Evolutionary conservation across 2,797 vertebrate species (phyloP).

Genomic region (Oceanodroma leucorhoa): DNA sequence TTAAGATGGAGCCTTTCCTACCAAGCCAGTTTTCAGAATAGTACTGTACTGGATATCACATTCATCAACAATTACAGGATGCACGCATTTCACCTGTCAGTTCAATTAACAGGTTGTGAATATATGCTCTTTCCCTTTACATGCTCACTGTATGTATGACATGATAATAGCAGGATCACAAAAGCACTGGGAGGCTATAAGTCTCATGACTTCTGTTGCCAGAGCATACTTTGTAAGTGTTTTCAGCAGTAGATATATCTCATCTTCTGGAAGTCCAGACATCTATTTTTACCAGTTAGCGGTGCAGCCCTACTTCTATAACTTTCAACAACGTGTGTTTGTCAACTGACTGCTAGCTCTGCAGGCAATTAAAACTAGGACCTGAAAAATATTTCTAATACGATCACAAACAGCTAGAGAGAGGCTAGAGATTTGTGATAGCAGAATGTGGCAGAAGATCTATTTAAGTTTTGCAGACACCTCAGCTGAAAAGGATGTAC

Average conservation of each 20-base stretch:
- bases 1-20: neutral
- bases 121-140: neutral
- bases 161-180: neutral
- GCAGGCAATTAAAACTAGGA: neutral
- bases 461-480: constrained; percentile 17
- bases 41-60: neutral
- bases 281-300: neutral
- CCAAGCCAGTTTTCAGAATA: neutral
- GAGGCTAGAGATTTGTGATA: neutral
- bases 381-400: constrained; percentile 13
- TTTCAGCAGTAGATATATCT: neutral
- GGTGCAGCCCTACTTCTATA: neutral
- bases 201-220: neutral
- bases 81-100: neutral
- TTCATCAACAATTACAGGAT: neutral
- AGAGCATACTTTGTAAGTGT: neutral
- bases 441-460: neutral
- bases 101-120: neutral
- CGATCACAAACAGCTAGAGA: neutral
- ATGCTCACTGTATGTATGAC: fast-evolving
- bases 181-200: neutral
- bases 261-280: neutral
- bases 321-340: neutral
- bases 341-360: neutral
- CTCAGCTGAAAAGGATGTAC: constrained; percentile 24